Conservation (phyloP, 2,888 invertebrate species). For the Anoplius nigerrimus region DNA sequence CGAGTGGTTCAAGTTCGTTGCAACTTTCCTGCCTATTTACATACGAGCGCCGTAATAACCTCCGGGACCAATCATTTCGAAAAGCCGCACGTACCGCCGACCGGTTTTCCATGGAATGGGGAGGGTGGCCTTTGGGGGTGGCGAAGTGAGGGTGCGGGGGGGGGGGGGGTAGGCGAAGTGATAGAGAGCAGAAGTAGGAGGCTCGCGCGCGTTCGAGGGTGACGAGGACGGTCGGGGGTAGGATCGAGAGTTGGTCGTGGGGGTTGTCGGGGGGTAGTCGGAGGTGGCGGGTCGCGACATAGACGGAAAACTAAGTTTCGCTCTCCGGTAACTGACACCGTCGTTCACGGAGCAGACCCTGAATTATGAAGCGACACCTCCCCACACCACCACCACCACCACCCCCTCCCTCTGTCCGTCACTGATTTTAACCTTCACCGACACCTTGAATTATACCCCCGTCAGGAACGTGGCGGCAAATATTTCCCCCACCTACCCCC, state of each 20-base stretch:
- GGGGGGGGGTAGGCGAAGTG: no score
- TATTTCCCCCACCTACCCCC: not conserved
- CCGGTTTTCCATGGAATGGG: no score
- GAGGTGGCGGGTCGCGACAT: constrained; percentile 1
- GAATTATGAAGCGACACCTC: constrained; percentile 42
- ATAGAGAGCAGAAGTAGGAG: no score
- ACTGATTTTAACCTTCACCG: constrained; percentile 22
- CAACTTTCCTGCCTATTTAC: constrained; percentile 27
- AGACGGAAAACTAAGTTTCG: constrained; percentile 25
- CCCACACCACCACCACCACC: no score
- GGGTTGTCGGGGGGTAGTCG: not conserved
- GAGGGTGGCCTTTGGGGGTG: no score
- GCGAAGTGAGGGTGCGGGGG: no score
- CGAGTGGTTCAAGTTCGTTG: constrained; percentile 81
- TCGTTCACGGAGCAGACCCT: constrained; percentile 37
- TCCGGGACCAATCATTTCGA: constrained; percentile 14
- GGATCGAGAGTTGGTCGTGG: not conserved
- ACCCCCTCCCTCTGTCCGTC: constrained; percentile 7
- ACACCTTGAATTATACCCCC: constrained; percentile 10
- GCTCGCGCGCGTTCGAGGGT: not conserved
- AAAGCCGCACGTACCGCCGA: constrained; percentile 21
- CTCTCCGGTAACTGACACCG: constrained; percentile 40
- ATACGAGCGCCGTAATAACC: constrained; percentile 17
- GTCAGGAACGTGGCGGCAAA: constrained; percentile 1
- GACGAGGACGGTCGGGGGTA: not conserved